Evolutionary conservation across 2,113 vertebrate genomes (phyloP).

Genomic region (Eublepharis macularius): DNA sequence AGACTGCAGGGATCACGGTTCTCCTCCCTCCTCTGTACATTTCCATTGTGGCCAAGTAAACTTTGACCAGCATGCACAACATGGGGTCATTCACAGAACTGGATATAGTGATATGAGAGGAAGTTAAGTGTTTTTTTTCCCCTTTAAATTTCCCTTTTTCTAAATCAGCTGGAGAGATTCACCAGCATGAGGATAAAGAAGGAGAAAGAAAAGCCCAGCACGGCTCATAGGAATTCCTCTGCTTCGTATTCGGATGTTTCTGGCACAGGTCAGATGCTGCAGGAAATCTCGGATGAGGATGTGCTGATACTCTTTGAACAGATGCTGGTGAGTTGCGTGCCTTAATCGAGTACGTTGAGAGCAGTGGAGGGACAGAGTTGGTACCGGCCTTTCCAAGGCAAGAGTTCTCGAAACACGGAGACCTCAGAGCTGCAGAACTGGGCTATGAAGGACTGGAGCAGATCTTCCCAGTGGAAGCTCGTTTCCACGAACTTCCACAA

Average conservation of each 20-base stretch:
- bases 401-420: neutral
- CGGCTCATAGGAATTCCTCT: constrained; percentile 81
- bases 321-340: constrained; percentile 85
- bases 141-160: constrained; percentile 23
- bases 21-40: neutral
- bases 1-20: neutral
- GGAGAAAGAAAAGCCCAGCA: constrained; percentile 84
- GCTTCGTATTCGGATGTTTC: constrained; percentile 78
- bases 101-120: neutral
- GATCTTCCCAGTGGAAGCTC: neutral
- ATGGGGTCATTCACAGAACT: neutral
- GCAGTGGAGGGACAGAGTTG: neutral
- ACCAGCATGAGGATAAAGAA: constrained; percentile 93
- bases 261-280: constrained; percentile 69
- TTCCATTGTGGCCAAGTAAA: neutral
- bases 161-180: constrained; percentile 87
- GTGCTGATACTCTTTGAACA: constrained; percentile 90
- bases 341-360: neutral
- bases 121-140: neutral
- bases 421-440: neutral
- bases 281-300: constrained; percentile 80
- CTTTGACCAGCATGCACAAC: neutral
- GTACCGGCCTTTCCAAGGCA: neutral
- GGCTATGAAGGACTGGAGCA: neutral
- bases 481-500: too few species aligned